Conservation (phyloP, 2,797 vertebrate species). For the Limosa lapponica region DNA sequence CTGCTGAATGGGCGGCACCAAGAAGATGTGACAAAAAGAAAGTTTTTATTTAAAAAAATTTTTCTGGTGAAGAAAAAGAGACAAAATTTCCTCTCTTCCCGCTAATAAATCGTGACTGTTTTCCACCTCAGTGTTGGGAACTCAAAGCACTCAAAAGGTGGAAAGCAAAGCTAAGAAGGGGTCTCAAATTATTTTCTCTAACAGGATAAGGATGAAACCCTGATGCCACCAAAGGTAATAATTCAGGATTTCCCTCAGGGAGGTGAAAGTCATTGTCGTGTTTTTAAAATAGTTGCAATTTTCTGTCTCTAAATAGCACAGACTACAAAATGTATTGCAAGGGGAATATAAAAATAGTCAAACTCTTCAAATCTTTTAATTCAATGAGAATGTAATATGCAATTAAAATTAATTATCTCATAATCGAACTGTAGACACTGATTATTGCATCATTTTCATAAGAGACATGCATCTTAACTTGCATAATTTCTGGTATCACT, state of each 20-base stretch:
- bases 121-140: neutral
- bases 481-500: constrained; percentile 61
- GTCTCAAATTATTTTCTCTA: neutral
- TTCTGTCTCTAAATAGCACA: constrained; percentile 76
- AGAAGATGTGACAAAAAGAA: neutral
- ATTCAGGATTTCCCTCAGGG: constrained; percentile 64
- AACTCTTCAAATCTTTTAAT: constrained; percentile 79
- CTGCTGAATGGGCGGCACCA: neutral
- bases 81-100: neutral
- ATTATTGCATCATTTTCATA: constrained; percentile 80
- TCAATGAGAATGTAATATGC: constrained; percentile 80
- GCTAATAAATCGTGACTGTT: neutral
- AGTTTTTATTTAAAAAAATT: neutral
- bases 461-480: constrained; percentile 74
- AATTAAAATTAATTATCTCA: constrained; percentile 83
- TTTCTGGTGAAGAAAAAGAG: neutral
- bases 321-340: constrained; percentile 72
- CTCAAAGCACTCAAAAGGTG: neutral
- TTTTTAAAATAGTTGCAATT: constrained; percentile 75
- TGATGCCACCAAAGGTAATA: constrained; percentile 39
- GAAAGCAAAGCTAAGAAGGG: neutral
- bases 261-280: constrained; percentile 66
- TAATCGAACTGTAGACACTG: constrained; percentile 79
- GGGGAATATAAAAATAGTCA: constrained; percentile 75
- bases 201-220: constrained; percentile 13